Evolutionary conservation across 1,140 invertebrate species (phyloP), one percentile per base, ranked within the genome.

Genomic region (Lepidotrigona ventralis): DNA sequence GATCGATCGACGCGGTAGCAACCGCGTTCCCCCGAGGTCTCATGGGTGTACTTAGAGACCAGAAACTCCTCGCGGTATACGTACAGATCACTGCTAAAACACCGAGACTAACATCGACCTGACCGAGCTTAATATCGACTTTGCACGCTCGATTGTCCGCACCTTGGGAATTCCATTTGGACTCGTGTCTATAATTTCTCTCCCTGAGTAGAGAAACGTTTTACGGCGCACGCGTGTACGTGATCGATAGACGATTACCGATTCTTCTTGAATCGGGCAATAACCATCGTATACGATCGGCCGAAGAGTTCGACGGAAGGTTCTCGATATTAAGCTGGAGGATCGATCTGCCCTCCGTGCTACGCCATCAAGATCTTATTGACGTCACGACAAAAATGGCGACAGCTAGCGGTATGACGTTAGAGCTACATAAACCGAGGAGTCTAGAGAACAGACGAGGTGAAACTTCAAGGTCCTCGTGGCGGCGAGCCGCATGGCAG

Each of bases 351-450:
- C 8, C 39, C 39, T 60, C 77, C 66, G 29, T 15, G 29, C 23
- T n/a, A 51, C 39, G 60, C 81, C 33, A 26, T 33, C 46, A 68
- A 60, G 76, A 72, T 81, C 70, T 63, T 54, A 63, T 75, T 83
- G 86, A 88, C 86, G 86, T 88, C 86, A 88, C 33, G 33, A 33
- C 68, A 53, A 60, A 75, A 71, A 84, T 79, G 76, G 76, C 77
- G 51, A 64, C 21, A 64, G 56, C 11, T 19, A 46, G 39, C 39
- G 39, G 39, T 8, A 53, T 73, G 82, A 75, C 69, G 73, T 81
- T 23, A 58, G 21, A 26, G 53, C n/a, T 15, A 26, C 46, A 26
- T 54, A 58, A 17, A 29, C 33, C 56, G 23, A 26, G 39, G 54
- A 54, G 15, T 51, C 15, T 46, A 58, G 33, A 23, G 33, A 23